Evolutionary conservation across 2,888 invertebrate species (phyloP), one percentile per base, ranked within the genome.

Genomic region (Dioctria linearis): DNA sequence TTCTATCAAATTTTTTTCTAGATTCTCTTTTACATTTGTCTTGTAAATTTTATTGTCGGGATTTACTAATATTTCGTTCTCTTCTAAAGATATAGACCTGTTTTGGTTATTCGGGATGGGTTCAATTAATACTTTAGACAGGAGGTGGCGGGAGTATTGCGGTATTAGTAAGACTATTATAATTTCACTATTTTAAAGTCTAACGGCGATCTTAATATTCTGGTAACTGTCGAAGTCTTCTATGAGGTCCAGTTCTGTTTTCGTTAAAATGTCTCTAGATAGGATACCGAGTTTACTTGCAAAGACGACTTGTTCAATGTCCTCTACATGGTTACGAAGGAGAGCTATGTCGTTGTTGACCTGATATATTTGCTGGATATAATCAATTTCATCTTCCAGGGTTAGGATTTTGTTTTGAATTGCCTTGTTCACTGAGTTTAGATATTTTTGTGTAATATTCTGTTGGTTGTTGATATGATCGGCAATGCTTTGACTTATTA

Each of bases 131-230:
- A 57, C n/a, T 61, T 61, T 61, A 6, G 25, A 5, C 25, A 61
- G 61, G 65, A 42, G 9, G 39, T 65, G 9, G 9, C n/a, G 65
- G 65, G 65, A 65, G 40, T 65, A 65, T 40, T 42, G 39, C 8
- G 65, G 65, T 65, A 65, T 65, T 8, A 65, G n/a, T 39, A 65
- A 9, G n/a, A 65, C 25, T 65, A 65, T 65, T 65, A 65, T 40
- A 39, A 65, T 65, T 40, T 65, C 65, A 11, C 39, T 65, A 40
- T 25, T 25, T 40, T 39, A 3, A 65, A 65, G 40, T 65, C 65
- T 65, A 5, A 40, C 65, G 9, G 65, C 40, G 5, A 8, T 42
- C n/a, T 65, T 65, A 3, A 65, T 65, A n/a, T 65, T 65, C 65
- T 65, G 9, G 40, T 65, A 65, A 25, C 40, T 65, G n/a, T 65